Base-by-base conservation (phyloP, 1,140 invertebrate species). In the Thalassaphorura encarpata region DNA sequence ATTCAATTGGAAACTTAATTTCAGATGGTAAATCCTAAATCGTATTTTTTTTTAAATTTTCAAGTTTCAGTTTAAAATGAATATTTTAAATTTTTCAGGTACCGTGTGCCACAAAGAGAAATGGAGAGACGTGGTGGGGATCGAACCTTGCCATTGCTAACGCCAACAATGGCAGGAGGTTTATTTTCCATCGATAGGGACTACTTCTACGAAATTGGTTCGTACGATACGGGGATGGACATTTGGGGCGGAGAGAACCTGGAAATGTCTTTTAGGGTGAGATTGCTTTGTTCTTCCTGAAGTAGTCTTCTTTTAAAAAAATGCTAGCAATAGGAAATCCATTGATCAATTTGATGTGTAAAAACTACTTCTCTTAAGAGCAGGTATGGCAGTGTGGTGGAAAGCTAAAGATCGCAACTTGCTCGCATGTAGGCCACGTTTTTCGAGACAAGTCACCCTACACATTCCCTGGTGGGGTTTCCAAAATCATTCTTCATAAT, bases 381-480 rank as follows among this genome's bases (percentile, higher is more conserved):
- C 83, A 95, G 90, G 89, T 96, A 61, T 97, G 92, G 93, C 91
- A 94, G 80, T 97, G 93, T 76, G 92, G 92, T 68, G 93, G 93
- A 60, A 84, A 80, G 66, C 78, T 97, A 77, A 91, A 96, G 80
- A 96, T 97, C 70, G 84, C 87, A 70, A 91, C 92, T 58, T 95
- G 91, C 41, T 47, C 39, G 50, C 90, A 94, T 75, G 93, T 97
- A 62, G 93, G 93, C 56, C 93, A 97, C 76, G 93, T 99, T 64
- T 99, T 99, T 79, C 82, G 96, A 66, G 97, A 99, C 80, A 96
- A 97, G 75, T 95, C 88, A 64, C 97, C 96, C 27, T 99, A 99
- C 77, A 93, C 94, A 61, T 99, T 99, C 80, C 96, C 96, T 54
- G 95, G 95, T 66, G 96, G 96, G 63, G 94, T 96, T 66, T 88